Percentiles rank a stretch among this genome's conserved stretches.
Evolutionary conservation across 2,797 vertebrate genomes (phyloP).

Genomic region (Acrocephalus scirpaceus): DNA sequence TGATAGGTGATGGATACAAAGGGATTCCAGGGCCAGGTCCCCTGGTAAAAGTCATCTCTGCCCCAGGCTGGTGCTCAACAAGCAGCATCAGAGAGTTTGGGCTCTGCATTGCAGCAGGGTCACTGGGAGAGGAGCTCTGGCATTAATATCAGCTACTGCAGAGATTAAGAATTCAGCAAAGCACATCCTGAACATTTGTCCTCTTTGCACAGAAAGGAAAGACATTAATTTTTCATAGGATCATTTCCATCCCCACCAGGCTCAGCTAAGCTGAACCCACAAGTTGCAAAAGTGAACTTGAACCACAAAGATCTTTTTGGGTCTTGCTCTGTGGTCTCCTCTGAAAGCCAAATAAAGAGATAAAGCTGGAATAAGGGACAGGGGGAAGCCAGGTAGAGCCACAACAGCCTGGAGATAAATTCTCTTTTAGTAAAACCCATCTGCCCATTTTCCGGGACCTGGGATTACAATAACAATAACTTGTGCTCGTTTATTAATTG

Average conservation of each 20-base stretch:
- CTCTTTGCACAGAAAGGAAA: not conserved
- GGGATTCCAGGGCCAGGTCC: not conserved
- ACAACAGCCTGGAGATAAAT: not conserved
- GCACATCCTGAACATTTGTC: not conserved
- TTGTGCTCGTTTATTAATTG: not conserved
- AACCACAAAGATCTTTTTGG: not conserved
- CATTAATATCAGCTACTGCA: not conserved
- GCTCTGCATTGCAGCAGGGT: not conserved
- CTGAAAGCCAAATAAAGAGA: not conserved
- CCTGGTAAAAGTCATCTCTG: not conserved
- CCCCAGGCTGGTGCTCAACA: not conserved
- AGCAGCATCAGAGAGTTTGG: not conserved
- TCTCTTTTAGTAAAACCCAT: not conserved
- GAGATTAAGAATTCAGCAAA: not conserved
- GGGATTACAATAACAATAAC: not conserved
- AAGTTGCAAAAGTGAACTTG: not conserved
- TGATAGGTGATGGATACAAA: not conserved
- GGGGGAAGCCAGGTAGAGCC: not conserved
- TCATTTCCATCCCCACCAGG: not conserved
- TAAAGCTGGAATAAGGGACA: not conserved
- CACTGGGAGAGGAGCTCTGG: not conserved
- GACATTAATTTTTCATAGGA: slow-evolving; percentile 11
- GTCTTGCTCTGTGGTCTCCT: not conserved
- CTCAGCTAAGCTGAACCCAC: not conserved
- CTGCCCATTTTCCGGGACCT: not conserved